Percentiles rank a stretch among this genome's conserved stretches.
These are phyloP conservation scores for Limenitis camilla DNA, from an alignment of 2,888 invertebrate species.

Conservation along the genomic window DNA sequence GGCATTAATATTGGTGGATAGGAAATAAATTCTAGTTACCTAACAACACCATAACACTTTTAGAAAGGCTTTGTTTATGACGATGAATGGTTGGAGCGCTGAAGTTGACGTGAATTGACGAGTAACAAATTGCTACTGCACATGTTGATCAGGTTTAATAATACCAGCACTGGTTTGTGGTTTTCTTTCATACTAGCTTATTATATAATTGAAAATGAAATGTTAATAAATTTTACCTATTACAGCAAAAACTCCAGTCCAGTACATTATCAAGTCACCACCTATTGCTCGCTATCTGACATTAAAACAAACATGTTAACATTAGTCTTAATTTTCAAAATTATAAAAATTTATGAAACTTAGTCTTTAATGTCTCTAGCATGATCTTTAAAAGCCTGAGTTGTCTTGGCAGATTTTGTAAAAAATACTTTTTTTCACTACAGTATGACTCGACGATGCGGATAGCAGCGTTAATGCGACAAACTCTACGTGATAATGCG, in stretches of 20 bases:
- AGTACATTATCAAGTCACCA: too few relatives aligned
- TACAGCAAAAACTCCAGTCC: too few relatives aligned
- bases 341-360: neutral
- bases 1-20: too few relatives aligned
- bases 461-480: conserved; percentile 20
- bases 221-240: too few relatives aligned
- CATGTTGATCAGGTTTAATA: neutral
- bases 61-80: conserved; percentile 8
- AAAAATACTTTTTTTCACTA: neutral
- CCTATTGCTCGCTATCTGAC: too few relatives aligned
- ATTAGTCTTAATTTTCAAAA: neutral
- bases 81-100: conserved; percentile 7
- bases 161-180: too few relatives aligned
- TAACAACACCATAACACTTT: neutral
- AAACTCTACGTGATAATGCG: conserved; percentile 18
- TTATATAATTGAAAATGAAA: too few relatives aligned
- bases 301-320: too few relatives aligned
- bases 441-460: conserved; percentile 12
- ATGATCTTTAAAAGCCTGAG: neutral
- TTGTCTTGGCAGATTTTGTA: neutral
- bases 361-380: neutral
- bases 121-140: conserved; percentile 11
- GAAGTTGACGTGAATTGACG: conserved; percentile 10
- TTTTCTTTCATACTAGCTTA: too few relatives aligned
- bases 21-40: too few relatives aligned